Conservation (phyloP, 2,888 invertebrate species). For the Macrosiphum euphorbiae region DNA sequence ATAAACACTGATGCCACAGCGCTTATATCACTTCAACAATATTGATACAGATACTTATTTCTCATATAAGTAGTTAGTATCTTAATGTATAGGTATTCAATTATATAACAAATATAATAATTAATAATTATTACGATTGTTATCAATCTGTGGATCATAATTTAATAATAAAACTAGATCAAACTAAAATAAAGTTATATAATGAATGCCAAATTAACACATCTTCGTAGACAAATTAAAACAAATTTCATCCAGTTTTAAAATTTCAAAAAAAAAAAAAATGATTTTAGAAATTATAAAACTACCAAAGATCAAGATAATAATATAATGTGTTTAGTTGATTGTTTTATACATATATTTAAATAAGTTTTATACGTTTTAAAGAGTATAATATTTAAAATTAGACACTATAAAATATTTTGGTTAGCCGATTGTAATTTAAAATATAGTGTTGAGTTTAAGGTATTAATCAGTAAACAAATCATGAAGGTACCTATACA, state of each 20-base stretch:
- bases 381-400: background rate
- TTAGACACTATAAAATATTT: background rate
- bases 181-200: slow-evolving; percentile 79
- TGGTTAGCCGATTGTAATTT: background rate
- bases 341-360: background rate
- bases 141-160: slow-evolving; percentile 71
- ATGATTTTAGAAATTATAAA: slow-evolving; percentile 70
- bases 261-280: slow-evolving; percentile 74
- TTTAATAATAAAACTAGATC: slow-evolving; percentile 76
- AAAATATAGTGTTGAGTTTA: background rate
- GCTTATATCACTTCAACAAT: background rate
- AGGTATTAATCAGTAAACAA: background rate
- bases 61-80: background rate
- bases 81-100: background rate
- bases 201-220: slow-evolving; percentile 90
- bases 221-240: slow-evolving; percentile 82
- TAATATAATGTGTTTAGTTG: slow-evolving; percentile 30
- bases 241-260: slow-evolving; percentile 77
- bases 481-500: background rate
- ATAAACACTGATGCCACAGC: background rate
- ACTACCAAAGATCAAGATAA: slow-evolving; percentile 70
- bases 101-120: background rate
- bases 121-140: background rate
- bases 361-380: background rate
- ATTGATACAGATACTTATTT: background rate